Percentiles rank a stretch among this genome's conserved stretches.
Evolutionary conservation across 2,888 invertebrate species (phyloP).

Genomic region (Hemicrepidius hirtus): DNA sequence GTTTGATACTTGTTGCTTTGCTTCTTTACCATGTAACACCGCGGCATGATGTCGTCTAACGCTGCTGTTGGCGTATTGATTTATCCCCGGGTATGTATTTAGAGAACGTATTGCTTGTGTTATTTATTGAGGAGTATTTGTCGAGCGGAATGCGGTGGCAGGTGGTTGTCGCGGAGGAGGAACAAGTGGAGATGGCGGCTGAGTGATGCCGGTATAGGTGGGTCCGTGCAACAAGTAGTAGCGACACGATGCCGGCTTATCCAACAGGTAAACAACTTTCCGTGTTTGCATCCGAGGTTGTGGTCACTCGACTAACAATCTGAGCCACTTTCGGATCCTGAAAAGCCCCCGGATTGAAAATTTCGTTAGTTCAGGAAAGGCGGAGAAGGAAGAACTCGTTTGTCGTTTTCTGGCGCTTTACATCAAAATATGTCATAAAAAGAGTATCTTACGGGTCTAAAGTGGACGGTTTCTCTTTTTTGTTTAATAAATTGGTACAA

Average conservation of each 20-base stretch:
- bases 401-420: slow-evolving; percentile 16
- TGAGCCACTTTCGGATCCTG: neutral
- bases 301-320: slow-evolving; percentile 14
- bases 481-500: slow-evolving; percentile 11
- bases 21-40: slow-evolving; percentile 86
- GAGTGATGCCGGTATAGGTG: slow-evolving; percentile 65
- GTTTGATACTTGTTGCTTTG: slow-evolving; percentile 74
- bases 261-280: slow-evolving; percentile 70
- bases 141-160: slow-evolving; percentile 62
- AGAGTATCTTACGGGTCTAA: slow-evolving; percentile 38
- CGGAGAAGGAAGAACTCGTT: slow-evolving; percentile 46
- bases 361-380: slow-evolving; percentile 26
- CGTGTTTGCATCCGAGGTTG: slow-evolving; percentile 51
- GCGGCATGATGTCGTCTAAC: slow-evolving; percentile 77
- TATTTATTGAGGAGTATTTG: slow-evolving; percentile 54
- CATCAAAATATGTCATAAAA: slow-evolving; percentile 36
- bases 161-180: slow-evolving; percentile 66
- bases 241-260: slow-evolving; percentile 64
- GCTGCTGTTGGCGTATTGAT: slow-evolving; percentile 41
- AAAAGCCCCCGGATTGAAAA: slow-evolving; percentile 9
- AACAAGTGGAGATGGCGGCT: slow-evolving; percentile 64
- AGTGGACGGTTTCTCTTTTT: slow-evolving; percentile 45
- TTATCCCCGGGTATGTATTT: slow-evolving; percentile 34
- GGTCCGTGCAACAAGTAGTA: slow-evolving; percentile 70
- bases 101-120: slow-evolving; percentile 45